Percentiles rank a stretch among this genome's conserved stretches.
phyloP scores from a whole-genome alignment of 2,888 invertebrate species.

The Lypha dubia region DNA sequence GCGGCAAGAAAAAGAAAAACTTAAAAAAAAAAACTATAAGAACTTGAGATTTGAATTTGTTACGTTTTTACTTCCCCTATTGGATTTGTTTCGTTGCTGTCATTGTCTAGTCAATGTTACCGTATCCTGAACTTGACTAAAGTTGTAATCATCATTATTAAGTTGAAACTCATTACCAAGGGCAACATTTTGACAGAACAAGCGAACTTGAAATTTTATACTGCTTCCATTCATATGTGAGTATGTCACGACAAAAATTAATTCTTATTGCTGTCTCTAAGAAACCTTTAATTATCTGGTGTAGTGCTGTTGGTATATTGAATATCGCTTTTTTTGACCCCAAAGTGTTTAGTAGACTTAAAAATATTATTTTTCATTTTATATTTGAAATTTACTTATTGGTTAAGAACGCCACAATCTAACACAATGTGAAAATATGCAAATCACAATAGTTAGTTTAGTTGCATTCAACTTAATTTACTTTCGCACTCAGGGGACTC shows the following conservation, averaged over 20 bases:
- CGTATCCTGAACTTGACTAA: conserved; percentile 58
- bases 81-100: not conserved
- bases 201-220: conserved; percentile 48
- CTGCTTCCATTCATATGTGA: not conserved
- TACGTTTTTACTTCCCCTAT: conserved; percentile 28
- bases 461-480: not conserved
- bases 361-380: conserved; percentile 35
- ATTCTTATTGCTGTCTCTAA: conserved; percentile 7
- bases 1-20: conserved; percentile 11
- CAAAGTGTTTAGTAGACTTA: conserved; percentile 23
- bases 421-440: not conserved
- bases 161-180: conserved; percentile 80
- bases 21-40: conserved; percentile 16
- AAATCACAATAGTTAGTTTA: not conserved
- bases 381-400: not conserved
- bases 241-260: conserved; percentile 16
- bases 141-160: conserved; percentile 77
- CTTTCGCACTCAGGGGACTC: too few species aligned
- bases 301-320: conserved; percentile 43
- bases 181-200: conserved; percentile 70
- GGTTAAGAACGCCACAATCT: not conserved
- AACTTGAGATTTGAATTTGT: conserved; percentile 51
- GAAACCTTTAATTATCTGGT: conserved; percentile 55
- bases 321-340: conserved; percentile 33
- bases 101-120: conserved; percentile 42